phyloP scores from a whole-genome alignment of 2,113 vertebrate genomes.

The Sylvietta virens region DNA sequence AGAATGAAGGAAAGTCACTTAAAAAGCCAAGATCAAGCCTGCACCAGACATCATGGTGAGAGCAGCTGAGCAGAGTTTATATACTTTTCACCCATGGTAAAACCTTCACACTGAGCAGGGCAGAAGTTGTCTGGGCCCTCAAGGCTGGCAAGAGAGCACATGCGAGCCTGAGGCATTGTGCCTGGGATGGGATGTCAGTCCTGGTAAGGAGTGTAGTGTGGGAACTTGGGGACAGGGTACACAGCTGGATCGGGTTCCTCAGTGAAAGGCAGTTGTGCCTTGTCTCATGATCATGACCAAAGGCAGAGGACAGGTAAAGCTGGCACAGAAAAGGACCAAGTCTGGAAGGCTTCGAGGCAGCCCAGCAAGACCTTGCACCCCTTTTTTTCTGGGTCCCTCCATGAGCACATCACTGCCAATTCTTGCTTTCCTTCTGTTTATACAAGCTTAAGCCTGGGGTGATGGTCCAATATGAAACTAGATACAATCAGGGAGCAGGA shows the following conservation, averaged over 20 bases:
- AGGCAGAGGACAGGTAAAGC: not conserved
- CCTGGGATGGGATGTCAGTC: not conserved
- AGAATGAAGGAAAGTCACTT: not conserved
- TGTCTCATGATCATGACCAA: accelerated
- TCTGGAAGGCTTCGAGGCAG: not conserved
- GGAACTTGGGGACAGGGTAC: accelerated
- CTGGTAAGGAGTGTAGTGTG: not conserved
- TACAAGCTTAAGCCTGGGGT: not conserved
- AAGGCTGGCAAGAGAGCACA: not conserved
- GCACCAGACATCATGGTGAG: not conserved
- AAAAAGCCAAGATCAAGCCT: not conserved
- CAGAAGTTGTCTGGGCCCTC: not conserved
- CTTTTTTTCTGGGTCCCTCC: not conserved
- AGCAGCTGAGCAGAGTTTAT: not conserved
- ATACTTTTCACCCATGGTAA: not conserved
- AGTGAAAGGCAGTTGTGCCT: not conserved
- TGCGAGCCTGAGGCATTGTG: not conserved
- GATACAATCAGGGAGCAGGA: not conserved
- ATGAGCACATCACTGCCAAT: not conserved
- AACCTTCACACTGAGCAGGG: not conserved
- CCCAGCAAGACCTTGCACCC: not conserved
- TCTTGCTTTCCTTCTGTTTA: not conserved
- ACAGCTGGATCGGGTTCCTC: not conserved
- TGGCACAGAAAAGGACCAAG: not conserved
- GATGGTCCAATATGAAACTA: not conserved